Evolutionary conservation across 2,888 invertebrate genomes (phyloP).

Genomic region (Micropterix aruncella): DNA sequence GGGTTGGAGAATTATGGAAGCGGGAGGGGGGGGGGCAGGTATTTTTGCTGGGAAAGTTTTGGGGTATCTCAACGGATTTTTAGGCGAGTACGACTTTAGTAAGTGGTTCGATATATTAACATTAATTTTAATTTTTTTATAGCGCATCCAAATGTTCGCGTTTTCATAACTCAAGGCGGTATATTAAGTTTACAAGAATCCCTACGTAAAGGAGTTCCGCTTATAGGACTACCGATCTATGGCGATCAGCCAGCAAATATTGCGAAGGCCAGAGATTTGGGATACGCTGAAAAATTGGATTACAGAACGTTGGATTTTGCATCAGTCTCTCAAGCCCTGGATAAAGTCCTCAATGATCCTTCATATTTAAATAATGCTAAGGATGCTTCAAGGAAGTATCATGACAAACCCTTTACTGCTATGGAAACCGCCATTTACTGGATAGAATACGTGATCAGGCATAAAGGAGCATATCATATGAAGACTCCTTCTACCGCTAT

Average conservation of each 20-base stretch:
- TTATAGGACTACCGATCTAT: constrained; percentile 25
- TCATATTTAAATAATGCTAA: constrained; percentile 24
- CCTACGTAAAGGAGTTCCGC: constrained; percentile 22
- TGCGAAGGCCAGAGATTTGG: constrained; percentile 20
- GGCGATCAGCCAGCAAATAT: constrained; percentile 26
- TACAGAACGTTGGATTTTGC: constrained; percentile 20
- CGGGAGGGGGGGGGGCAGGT: too few relatives aligned
- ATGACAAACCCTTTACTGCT: constrained; percentile 38
- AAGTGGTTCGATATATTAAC: too few relatives aligned
- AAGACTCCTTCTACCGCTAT: constrained; percentile 24
- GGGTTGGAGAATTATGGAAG: too few relatives aligned
- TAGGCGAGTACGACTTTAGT: too few relatives aligned
- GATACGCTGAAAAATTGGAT: constrained; percentile 20
- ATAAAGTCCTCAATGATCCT: constrained; percentile 20
- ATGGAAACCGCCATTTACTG: constrained; percentile 43
- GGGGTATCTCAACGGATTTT: too few relatives aligned
- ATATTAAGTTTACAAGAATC: constrained; percentile 25
- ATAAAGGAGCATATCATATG: constrained; percentile 24
- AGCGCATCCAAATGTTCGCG: constrained; percentile 23
- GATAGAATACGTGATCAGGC: constrained; percentile 40
- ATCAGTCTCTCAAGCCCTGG: constrained; percentile 18
- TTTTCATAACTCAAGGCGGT: constrained; percentile 30
- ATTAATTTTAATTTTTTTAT: too few relatives aligned
- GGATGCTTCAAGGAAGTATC: constrained; percentile 30
- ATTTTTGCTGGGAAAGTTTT: too few relatives aligned